Percentiles rank a stretch among this genome's conserved stretches.
Conservation (phyloP, 92 coral and sea anemone species). For the Palythoa grandis region DNA sequence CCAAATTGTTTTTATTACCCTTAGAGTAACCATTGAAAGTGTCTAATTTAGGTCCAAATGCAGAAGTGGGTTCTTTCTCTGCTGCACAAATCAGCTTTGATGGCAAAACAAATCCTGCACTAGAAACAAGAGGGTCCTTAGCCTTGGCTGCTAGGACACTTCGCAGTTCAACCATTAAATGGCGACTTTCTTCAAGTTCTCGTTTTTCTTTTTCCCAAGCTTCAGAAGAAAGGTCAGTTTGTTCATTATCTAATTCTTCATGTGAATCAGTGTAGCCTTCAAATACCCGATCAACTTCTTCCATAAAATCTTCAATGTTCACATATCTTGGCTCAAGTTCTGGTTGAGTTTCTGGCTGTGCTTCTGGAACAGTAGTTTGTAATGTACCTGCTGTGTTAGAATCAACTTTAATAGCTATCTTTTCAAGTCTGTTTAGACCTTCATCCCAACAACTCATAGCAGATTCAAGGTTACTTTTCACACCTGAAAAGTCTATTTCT, state of each 20-base stretch:
- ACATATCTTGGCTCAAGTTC: background rate
- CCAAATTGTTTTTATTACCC: background rate
- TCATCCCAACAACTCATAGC: conserved; percentile 82
- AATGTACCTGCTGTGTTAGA: background rate
- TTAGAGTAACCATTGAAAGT: background rate
- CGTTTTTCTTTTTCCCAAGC: conserved; percentile 72
- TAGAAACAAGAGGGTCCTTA: conserved; percentile 80
- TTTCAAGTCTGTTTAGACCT: conserved; percentile 58
- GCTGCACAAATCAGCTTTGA: conserved; percentile 11
- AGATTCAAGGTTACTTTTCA: conserved; percentile 74
- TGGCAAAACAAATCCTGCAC: conserved; percentile 81
- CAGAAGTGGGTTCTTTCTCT: background rate
- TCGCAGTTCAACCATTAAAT: conserved; percentile 85
- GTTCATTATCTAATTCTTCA: conserved; percentile 45
- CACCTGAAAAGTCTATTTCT: conserved; percentile 45
- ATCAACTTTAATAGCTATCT: conserved; percentile 33
- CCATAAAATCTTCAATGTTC: background rate
- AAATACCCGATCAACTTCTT: conserved; percentile 74
- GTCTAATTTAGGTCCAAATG: background rate
- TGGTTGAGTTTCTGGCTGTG: conserved; percentile 27
- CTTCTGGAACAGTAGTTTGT: conserved; percentile 18
- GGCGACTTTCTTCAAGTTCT: conserved; percentile 71
- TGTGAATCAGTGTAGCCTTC: conserved; percentile 86
- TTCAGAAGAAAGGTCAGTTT: conserved; percentile 52
- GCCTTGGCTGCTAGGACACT: conserved; percentile 79